Evolutionary conservation across 2,113 vertebrate species (phyloP).

Genomic region (Elgaria multicarinata): DNA sequence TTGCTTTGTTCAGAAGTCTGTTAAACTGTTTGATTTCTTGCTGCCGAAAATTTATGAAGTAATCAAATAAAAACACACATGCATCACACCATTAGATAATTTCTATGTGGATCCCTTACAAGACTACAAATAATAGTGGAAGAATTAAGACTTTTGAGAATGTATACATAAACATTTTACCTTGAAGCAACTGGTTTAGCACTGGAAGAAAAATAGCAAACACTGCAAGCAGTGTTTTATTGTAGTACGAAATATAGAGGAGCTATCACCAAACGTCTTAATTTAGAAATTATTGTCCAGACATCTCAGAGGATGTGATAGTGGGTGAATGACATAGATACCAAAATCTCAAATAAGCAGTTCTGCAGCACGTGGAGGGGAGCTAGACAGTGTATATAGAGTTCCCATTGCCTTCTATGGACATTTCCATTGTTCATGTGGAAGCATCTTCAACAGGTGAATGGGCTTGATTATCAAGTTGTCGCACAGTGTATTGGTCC

Average conservation of each 20-base stretch:
- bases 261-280: constrained; percentile 68
- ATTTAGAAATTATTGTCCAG: constrained; percentile 67
- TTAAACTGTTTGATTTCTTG: constrained; percentile 74
- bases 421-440: not conserved
- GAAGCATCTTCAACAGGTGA: not conserved
- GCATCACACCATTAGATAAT: constrained; percentile 50
- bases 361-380: not conserved
- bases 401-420: not conserved
- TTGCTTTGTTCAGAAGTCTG: constrained; percentile 65
- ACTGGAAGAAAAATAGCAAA: constrained; percentile 53
- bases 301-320: constrained; percentile 63
- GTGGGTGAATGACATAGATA: constrained; percentile 53
- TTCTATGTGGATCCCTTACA: constrained; percentile 52
- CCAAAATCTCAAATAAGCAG: constrained; percentile 51
- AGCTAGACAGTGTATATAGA: not conserved
- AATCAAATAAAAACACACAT: constrained; percentile 45
- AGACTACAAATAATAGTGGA: constrained; percentile 52
- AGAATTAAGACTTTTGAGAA: constrained; percentile 63
- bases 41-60: constrained; percentile 69
- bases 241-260: constrained; percentile 27
- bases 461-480: not conserved
- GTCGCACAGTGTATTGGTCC: not conserved
- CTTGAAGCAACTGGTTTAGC: constrained; percentile 16
- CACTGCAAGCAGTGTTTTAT: constrained; percentile 51
- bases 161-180: constrained; percentile 62